Conservation (phyloP, 2,113 vertebrate genomes). For the Phodopus roborovskii region DNA sequence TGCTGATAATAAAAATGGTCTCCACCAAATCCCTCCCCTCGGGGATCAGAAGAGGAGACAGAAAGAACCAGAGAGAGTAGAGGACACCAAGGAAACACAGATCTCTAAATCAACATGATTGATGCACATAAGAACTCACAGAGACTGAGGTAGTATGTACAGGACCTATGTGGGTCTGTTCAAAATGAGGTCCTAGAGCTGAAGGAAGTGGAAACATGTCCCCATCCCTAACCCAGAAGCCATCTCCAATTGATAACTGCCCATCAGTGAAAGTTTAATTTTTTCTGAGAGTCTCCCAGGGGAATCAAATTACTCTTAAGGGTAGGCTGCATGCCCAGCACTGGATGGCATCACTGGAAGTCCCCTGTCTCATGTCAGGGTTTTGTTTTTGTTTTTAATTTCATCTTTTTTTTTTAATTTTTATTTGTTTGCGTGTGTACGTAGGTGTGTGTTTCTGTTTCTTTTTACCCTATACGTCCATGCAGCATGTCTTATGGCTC, state of each 20-base stretch:
- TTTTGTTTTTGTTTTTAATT: background rate
- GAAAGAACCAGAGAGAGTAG: background rate
- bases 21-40: background rate
- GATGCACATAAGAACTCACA: background rate
- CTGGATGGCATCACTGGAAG: background rate
- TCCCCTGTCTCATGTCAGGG: background rate
- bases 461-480: background rate
- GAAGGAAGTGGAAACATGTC: too few species aligned
- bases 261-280: background rate
- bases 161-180: background rate
- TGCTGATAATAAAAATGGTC: conserved; percentile 63
- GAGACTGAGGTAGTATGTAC: background rate
- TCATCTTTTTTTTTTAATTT: background rate
- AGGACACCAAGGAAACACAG: background rate
- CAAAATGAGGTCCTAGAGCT: background rate
- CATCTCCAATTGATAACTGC: background rate
- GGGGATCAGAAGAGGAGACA: background rate
- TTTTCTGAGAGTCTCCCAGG: background rate
- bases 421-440: background rate
- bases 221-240: background rate
- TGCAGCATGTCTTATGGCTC: too few species aligned
- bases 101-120: background rate
- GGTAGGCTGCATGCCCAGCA: background rate
- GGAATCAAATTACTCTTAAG: background rate
- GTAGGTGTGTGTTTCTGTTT: too few species aligned